Base-by-base conservation (phyloP, 35 echinoderm and acorn worm genomes). In the Stichopus chloronotus region DNA sequence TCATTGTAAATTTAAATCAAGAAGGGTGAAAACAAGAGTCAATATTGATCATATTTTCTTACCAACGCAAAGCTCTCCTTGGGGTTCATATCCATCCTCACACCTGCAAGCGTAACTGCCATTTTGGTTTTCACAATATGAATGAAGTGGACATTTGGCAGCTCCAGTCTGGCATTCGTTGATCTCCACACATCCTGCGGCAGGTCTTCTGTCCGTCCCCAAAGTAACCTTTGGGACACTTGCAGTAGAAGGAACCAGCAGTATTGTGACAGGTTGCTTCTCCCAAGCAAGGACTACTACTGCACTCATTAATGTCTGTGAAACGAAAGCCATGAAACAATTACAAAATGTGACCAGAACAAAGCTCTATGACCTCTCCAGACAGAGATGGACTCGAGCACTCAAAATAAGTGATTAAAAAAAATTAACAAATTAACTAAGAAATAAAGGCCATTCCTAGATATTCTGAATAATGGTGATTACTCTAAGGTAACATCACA, bases 241-340 rank as follows among this genome's bases (percentile, higher is more conserved):
- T 9, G 82, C 82, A 85, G n/a, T 85, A 58, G 57, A 85, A 85
- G 4, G 82, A 85, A 14, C 82, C 82, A 55, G 5, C 12, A 5
- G 82, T 85, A 13, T 85, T 85, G 82, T 85, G 55, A 25, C 82
- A 85, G 20, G 3, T 7, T 30, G 82, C 82, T 20, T 9, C 54
- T 23, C 17, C 55, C 13, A 85, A 12, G n/a, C 82, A 85, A 16
- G 82, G 82, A 14, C 10, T 53, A 5, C 56, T 12, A 7, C 16
- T 5, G 56, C 82, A 85, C 21, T 85, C 82, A 58, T 85, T 17
- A 7, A 55, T 85, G 58, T 85, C 80, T 83, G 53, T 55, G 80
- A 43, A 14, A 14, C 12, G 25, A 12, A 76, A 76, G 24, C 4
- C 17, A 16, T 20, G 17, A 76, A 76, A 16, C 17, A 24, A 76